Conservation (phyloP, 2,888 invertebrate species). For the Tipula helvola region DNA sequence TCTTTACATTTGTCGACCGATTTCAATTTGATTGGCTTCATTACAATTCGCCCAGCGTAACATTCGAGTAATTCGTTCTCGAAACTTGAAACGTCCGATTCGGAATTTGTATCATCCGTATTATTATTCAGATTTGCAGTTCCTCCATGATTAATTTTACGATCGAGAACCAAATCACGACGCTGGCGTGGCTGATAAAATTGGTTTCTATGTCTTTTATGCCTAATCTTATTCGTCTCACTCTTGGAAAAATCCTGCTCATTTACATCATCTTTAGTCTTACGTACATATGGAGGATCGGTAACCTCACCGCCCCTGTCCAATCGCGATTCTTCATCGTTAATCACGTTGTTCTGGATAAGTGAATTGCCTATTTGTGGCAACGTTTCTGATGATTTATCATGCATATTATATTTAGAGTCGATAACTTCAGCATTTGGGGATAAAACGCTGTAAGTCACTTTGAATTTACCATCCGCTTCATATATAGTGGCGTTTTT, state of each 20-base stretch:
- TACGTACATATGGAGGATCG: slow-evolving; percentile 15
- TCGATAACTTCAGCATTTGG: background rate
- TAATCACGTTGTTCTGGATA: background rate
- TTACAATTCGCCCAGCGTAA: slow-evolving; percentile 54
- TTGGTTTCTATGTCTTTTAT: background rate
- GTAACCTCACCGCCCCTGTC: background rate
- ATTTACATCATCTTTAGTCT: slow-evolving; percentile 12
- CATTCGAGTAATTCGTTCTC: slow-evolving; percentile 64
- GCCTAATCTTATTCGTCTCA: slow-evolving; percentile 12
- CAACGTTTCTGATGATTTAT: background rate
- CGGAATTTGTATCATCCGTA: slow-evolving; percentile 31
- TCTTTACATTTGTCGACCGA: slow-evolving; percentile 55
- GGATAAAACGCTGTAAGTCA: background rate
- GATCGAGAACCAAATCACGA: slow-evolving; percentile 46
- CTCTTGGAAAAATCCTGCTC: background rate
- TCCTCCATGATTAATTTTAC: slow-evolving; percentile 65
- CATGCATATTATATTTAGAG: background rate
- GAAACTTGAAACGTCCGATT: slow-evolving; percentile 66
- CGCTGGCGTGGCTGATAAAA: slow-evolving; percentile 18
- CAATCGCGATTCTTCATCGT: background rate
- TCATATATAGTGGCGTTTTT: slow-evolving; percentile 48
- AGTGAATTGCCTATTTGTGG: background rate
- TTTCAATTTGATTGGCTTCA: slow-evolving; percentile 59
- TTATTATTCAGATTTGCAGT: slow-evolving; percentile 47
- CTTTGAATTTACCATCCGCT: slow-evolving; percentile 35